Evolutionary conservation across 2,888 invertebrate species (phyloP), one percentile per base, ranked within the genome.

Genomic region (Lasiommata megera): DNA sequence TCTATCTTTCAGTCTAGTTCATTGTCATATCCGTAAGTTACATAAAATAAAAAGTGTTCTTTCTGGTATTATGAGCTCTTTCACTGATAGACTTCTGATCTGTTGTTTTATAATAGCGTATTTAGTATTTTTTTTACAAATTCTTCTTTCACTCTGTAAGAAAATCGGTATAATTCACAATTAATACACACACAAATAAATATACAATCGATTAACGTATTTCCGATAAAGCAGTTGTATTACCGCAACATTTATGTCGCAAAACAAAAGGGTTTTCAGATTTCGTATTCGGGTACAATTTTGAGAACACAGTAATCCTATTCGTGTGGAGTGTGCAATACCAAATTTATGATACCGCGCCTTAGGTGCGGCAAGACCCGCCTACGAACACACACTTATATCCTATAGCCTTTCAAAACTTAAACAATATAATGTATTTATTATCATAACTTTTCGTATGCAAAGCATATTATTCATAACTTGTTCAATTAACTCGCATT

Each of bases 291-390:
- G 23, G 47, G 38, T 54, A 46, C 40, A n/a, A 43, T 52, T 47
- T 51, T 23, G 51, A 46, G 52, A 48, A 53, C 58, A 65, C 62
- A 66, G 59, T 59, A 66, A 70, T 73, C 69, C 66, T 62, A 60
- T 65, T 66, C 64, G 52, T 59, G 56, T 51, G 54, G 61, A 58
- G 64, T 62, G 48, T 50, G 61, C 51, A 72, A 70, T 74, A 69
- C 73, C 69, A 70, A 74, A 74, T 78, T 76, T 72, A 76, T 73
- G 70, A 71, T 69, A 62, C 56, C 61, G 63, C 69, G 71, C 70
- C 58, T 66, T 69, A 71, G 28, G 70, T 68, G 67, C 66, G 63
- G 65, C 65, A 58, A 63, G 68, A 71, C 67, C 67, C 76, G 67
- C 76, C 76, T 69, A 76, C 75, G 67, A 70, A 14, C 37, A 23